A percentile compares a stretch with the other conserved stretches of the same genome.
phyloP scores from a whole-genome alignment of 2,113 vertebrate genomes.

The Cavia aperea region DNA sequence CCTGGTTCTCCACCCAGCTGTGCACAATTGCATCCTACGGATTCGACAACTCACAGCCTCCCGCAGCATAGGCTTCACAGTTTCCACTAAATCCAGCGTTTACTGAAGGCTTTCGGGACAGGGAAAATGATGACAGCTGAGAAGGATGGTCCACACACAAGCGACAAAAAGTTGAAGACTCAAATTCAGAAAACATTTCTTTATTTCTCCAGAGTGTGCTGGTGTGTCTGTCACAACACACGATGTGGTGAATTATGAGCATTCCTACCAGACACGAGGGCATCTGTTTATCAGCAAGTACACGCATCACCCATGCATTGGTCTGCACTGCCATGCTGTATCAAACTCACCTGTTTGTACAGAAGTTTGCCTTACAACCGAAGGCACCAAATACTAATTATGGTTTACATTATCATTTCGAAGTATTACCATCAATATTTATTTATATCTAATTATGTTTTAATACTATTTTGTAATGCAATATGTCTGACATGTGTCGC shows the following conservation, averaged over 20 bases:
- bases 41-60: background rate
- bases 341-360: background rate
- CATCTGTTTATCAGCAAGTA: background rate
- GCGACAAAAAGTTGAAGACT: background rate
- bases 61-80: background rate
- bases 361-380: background rate
- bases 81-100: background rate
- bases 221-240: background rate
- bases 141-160: background rate
- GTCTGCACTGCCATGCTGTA: background rate
- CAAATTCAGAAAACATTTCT: background rate
- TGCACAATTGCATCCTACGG: too few relatives aligned
- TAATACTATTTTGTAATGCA: background rate
- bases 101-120: background rate
- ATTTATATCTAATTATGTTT: background rate
- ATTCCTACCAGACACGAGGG: background rate
- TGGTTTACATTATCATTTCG: background rate
- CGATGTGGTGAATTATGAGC: background rate
- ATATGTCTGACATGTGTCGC: background rate
- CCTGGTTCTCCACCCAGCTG: background rate
- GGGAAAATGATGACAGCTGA: background rate
- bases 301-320: accelerated
- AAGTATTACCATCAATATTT: background rate
- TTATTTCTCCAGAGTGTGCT: background rate
- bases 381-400: background rate